Evolutionary conservation across 1,140 invertebrate species (phyloP), one percentile per base, ranked within the genome.

Genomic region (Heliconius melpomene): DNA sequence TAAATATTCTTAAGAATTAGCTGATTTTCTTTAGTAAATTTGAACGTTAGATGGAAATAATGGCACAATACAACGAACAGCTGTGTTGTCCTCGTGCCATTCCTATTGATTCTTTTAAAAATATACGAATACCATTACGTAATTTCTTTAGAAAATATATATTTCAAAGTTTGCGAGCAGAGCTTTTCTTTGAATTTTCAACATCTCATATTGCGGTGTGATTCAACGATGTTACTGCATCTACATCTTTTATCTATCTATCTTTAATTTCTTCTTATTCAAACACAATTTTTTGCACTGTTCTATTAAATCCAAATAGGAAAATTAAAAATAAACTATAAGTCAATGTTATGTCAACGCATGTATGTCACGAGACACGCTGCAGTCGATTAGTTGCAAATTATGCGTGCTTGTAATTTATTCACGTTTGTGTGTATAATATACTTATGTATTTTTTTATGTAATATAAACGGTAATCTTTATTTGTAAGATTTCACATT

Each of bases 351-450:
- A 46, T 66, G 72, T 29, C 70, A 79, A 79, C 40, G 29, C 54
- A 60, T 72, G 73, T 75, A 72, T 79, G 78, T 79, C 78, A 52
- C 78, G 40, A 79, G 29, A 75, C 57, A 71, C 71, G 46, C 13
- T 79, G 38, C 46, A 52, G 18, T 52, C 57, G 75, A 23, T 70
- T 38, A 26, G 38, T 70, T 70, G 57, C 60, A 70, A 76, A 76
- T 76, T 76, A 76, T 76, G 57, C 74, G 74, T 60, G 36, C n/a
- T 52, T 16, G 29, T 54, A 66, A 40, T 38, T 54, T 76, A 76
- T 66, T 76, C 74, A 76, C 57, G 38, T 32, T 57, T 57, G 54
- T 57, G 8, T 57, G 54, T 75, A 60, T 54, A 16, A 20, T 57
- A 32, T 32, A 32, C 3, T 32, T 57, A n/a, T 23, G 54, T 76